phyloP scores from a whole-genome alignment of 2,113 vertebrate genomes.

The Steatornis caripensis region DNA sequence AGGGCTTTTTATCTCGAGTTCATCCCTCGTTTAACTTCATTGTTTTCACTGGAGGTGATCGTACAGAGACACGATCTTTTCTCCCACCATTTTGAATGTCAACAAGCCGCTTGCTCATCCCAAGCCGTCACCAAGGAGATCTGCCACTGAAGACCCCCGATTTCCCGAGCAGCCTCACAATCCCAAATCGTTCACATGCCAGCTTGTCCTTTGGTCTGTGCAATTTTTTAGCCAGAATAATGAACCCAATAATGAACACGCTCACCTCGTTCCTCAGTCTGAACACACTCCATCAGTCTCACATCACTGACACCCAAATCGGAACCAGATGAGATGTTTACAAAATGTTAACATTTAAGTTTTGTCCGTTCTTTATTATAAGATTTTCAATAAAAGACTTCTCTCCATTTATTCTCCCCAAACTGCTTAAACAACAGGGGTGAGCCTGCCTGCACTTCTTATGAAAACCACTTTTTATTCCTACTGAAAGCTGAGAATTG shows the following conservation, averaged over 20 bases:
- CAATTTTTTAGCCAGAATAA: background rate
- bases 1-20: background rate
- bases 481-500: background rate
- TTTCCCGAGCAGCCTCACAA: background rate
- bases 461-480: background rate
- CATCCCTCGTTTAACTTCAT: background rate
- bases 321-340: background rate
- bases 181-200: accelerated
- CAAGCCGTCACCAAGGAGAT: background rate
- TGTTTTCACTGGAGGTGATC: background rate
- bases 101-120: background rate
- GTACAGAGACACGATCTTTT: background rate
- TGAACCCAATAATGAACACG: accelerated
- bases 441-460: background rate
- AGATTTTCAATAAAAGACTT: background rate
- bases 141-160: background rate
- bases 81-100: background rate
- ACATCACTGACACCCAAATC: background rate
- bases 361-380: background rate
- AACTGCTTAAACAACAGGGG: background rate
- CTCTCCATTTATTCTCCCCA: background rate
- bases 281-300: background rate
- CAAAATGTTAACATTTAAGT: background rate
- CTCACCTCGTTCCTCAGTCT: background rate
- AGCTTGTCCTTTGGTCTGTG: background rate